Evolutionary conservation across 2,797 vertebrate genomes (phyloP).

Genomic region (Anguilla pacifica): DNA sequence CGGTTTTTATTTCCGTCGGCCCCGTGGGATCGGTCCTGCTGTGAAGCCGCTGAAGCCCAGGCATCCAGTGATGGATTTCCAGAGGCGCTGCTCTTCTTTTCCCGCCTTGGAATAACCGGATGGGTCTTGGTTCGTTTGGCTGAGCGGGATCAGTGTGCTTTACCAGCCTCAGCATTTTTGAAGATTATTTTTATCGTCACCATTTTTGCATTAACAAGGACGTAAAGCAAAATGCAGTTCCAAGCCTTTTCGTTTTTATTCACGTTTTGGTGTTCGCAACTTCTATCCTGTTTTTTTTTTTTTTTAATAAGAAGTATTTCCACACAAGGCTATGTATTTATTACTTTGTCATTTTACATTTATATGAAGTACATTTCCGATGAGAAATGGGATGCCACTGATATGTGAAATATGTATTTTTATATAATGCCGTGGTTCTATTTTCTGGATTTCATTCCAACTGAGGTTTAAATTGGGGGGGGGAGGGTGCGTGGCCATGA

Average conservation of each 20-base stretch:
- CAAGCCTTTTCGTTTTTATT: conserved; percentile 11
- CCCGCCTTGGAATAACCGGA: neutral
- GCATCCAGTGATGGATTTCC: conserved; percentile 42
- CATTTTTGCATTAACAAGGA: neutral
- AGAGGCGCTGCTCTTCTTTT: conserved; percentile 13
- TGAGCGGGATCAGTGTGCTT: conserved; percentile 41
- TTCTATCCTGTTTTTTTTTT: neutral
- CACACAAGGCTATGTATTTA: conserved; percentile 6
- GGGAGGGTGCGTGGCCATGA: neutral
- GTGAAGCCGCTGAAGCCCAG: conserved; percentile 39
- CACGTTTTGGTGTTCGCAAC: neutral
- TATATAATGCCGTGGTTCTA: conserved; percentile 39
- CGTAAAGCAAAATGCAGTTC: neutral
- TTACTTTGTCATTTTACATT: conserved; percentile 36
- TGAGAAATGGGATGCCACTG: conserved; percentile 11
- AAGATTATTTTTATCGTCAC: neutral
- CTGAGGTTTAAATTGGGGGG: neutral
- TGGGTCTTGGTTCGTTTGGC: conserved; percentile 36
- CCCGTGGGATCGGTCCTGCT: conserved; percentile 30
- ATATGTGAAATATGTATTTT: conserved; percentile 50
- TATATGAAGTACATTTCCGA: conserved; percentile 25
- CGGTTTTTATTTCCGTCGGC: conserved; percentile 19
- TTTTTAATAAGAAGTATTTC: conserved; percentile 11
- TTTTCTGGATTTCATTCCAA: conserved; percentile 30
- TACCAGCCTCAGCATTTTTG: neutral